phyloP scores from a whole-genome alignment of 2,797 vertebrate species.

The Sebastes cheni region DNA sequence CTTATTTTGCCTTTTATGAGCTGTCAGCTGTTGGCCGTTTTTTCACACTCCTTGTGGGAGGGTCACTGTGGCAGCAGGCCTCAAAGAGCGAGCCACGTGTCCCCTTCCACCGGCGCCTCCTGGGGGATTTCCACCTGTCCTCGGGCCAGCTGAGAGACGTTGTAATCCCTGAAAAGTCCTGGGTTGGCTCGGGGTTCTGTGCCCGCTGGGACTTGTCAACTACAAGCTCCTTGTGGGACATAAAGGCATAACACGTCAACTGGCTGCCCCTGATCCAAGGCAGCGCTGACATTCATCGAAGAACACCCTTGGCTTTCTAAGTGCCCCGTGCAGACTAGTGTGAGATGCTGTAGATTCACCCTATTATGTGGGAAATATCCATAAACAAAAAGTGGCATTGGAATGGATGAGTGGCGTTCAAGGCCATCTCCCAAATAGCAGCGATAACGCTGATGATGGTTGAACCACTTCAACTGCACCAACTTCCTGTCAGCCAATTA shows the following conservation, averaged over 20 bases:
- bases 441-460: conserved; percentile 11
- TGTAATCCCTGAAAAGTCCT: conserved; percentile 36
- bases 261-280: conserved; percentile 22
- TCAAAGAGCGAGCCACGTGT: conserved; percentile 12
- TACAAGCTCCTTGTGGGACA: conserved; percentile 4
- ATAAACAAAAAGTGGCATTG: neutral
- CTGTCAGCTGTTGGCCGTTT: conserved; percentile 3
- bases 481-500: conserved; percentile 3
- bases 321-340: neutral
- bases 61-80: conserved; percentile 35
- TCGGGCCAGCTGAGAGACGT: conserved; percentile 12
- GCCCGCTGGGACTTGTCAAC: conserved; percentile 32
- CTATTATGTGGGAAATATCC: neutral
- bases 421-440: conserved; percentile 18
- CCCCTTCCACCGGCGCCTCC: neutral
- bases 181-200: conserved; percentile 9
- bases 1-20: neutral
- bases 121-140: conserved; percentile 15
- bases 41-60: conserved; percentile 14
- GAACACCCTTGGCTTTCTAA: conserved; percentile 25
- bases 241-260: conserved; percentile 17
- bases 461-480: neutral
- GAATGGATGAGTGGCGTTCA: conserved; percentile 4
- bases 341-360: neutral
- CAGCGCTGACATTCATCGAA: conserved; percentile 27